A percentile compares a stretch with the other conserved stretches of the same genome.
phyloP scores from a whole-genome alignment of 2,888 invertebrate genomes.

The Erebia aethiops region DNA sequence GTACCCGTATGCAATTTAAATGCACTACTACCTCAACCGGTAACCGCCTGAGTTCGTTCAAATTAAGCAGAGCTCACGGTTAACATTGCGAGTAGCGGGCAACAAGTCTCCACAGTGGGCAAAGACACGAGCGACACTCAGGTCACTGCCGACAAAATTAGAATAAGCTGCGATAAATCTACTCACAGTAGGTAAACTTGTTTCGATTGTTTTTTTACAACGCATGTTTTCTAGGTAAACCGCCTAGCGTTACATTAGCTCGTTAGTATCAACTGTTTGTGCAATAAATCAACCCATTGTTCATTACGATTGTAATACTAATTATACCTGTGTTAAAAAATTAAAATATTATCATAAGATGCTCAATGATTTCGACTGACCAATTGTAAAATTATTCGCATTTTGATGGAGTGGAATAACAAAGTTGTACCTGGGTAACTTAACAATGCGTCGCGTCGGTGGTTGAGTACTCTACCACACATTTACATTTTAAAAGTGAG shows the following conservation, averaged over 20 bases:
- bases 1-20: background rate
- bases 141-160: constrained; percentile 68
- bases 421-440: background rate
- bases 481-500: background rate
- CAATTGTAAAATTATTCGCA: constrained; percentile 68
- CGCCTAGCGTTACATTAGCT: constrained; percentile 48
- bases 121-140: constrained; percentile 55
- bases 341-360: constrained; percentile 59
- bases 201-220: constrained; percentile 47
- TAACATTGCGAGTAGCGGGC: background rate
- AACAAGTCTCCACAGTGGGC: constrained; percentile 20
- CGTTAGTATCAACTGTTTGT: constrained; percentile 70
- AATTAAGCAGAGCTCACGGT: too few species aligned
- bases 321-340: constrained; percentile 48
- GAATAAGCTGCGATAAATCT: constrained; percentile 57
- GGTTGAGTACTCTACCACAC: background rate
- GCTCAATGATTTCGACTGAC: constrained; percentile 82
- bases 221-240: constrained; percentile 47
- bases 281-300: constrained; percentile 74
- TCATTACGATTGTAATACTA: constrained; percentile 57
- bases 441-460: background rate
- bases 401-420: constrained; percentile 48
- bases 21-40: background rate
- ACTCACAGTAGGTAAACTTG: constrained; percentile 39
- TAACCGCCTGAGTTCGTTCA: background rate